phyloP scores from a whole-genome alignment of 2,113 vertebrate species.

The Tupaia chinensis region DNA sequence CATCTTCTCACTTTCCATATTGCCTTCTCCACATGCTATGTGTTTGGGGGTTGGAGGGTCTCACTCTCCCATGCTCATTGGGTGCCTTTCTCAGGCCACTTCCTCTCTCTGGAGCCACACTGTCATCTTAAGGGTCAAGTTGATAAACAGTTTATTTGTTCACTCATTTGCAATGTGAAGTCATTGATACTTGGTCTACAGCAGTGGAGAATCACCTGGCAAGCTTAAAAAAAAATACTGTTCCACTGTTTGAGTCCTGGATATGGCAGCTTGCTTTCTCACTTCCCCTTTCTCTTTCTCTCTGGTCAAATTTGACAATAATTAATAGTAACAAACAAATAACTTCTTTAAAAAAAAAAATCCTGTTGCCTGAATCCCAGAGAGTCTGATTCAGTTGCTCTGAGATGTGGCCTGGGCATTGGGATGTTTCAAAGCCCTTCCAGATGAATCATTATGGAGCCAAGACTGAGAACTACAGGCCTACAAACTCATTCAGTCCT shows the following conservation, averaged over 20 bases:
- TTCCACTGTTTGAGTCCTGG: no score
- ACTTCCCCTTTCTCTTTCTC: no score
- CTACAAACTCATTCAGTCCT: not conserved
- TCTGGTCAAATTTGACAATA: no score
- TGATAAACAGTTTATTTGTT: not conserved
- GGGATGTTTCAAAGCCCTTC: not conserved
- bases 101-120: not conserved
- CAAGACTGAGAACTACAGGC: not conserved
- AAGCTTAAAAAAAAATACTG: not conserved
- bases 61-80: not conserved
- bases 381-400: conserved; percentile 1
- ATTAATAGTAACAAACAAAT: no score
- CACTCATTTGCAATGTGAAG: not conserved
- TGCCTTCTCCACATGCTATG: no score
- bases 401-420: not conserved
- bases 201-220: not conserved
- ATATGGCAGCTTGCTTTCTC: no score
- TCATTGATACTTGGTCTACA: not conserved
- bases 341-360: not conserved
- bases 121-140: not conserved
- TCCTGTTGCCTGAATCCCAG: not conserved
- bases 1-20: not conserved
- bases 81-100: not conserved
- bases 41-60: no score
- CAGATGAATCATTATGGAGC: not conserved